Percentiles rank a stretch among this genome's conserved stretches.
Evolutionary conservation across 2,113 vertebrate species (phyloP).

Genomic region (Nematolebias whitei): DNA sequence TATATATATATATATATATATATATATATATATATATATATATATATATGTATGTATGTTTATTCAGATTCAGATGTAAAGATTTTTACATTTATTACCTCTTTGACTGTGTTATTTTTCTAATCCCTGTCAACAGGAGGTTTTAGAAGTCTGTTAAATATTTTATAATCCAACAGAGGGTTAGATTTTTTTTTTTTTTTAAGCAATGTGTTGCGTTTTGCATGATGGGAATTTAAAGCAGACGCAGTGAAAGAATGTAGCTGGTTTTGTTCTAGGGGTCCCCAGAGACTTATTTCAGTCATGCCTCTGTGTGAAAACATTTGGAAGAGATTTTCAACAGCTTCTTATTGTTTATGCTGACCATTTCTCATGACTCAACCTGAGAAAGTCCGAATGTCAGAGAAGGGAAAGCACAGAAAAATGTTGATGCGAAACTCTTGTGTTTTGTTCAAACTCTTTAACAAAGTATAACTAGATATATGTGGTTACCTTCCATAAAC

Average conservation of each 20-base stretch:
- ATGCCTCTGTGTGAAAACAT: constrained; percentile 8
- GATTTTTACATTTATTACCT: neutral
- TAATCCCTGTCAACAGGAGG: too few relatives aligned
- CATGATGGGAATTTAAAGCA: neutral
- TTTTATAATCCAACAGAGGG: neutral
- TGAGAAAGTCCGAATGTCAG: neutral
- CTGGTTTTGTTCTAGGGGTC: neutral
- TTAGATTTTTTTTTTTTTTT: neutral
- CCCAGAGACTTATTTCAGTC: neutral
- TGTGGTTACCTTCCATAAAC: too few relatives aligned
- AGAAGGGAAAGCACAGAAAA: neutral
- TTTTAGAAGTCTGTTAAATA: too few relatives aligned
- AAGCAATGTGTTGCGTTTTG: neutral
- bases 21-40: too few relatives aligned
- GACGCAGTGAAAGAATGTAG: neutral
- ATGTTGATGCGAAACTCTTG: neutral
- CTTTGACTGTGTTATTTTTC: too few relatives aligned
- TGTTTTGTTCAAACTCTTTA: neutral
- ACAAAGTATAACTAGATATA: too few relatives aligned
- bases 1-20: too few relatives aligned
- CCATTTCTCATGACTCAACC: neutral
- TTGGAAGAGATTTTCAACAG: constrained; percentile 17
- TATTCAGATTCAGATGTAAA: too few relatives aligned
- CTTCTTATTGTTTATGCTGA: constrained; percentile 1
- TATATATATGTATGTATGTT: too few relatives aligned